These are phyloP conservation scores for Silurus asotus DNA, from an alignment of 2,113 vertebrate species.

Conservation along the genomic window DNA sequence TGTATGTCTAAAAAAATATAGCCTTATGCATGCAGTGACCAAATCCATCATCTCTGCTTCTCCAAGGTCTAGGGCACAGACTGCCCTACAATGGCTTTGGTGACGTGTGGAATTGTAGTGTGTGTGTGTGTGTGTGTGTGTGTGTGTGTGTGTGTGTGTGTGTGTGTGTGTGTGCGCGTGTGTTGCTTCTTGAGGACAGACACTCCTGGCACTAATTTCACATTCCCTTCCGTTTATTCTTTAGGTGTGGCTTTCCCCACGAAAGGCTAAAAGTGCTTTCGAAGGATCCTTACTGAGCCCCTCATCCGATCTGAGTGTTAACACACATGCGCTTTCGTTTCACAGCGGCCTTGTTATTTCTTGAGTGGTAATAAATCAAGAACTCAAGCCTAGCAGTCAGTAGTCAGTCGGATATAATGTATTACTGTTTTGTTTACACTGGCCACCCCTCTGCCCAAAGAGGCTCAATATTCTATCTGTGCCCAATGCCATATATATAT, in stretches of 20 bases:
- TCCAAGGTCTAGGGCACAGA: conserved; percentile 11
- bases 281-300: conserved; percentile 86
- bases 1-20: neutral
- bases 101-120: conserved; percentile 33
- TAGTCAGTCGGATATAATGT: conserved; percentile 74
- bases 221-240: conserved; percentile 89
- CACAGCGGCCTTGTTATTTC: conserved; percentile 77
- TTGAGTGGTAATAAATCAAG: conserved; percentile 62
- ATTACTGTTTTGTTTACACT: conserved; percentile 55
- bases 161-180: conserved; percentile 40
- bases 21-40: conserved; percentile 24
- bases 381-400: conserved; percentile 76
- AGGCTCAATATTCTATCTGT: conserved; percentile 21
- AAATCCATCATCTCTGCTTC: neutral
- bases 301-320: conserved; percentile 88
- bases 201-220: conserved; percentile 80
- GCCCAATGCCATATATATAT: neutral
- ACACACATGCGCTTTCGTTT: conserved; percentile 79
- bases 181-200: conserved; percentile 46
- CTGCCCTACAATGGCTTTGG: conserved; percentile 46
- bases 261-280: conserved; percentile 89
- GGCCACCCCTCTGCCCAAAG: conserved; percentile 54
- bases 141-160: conserved; percentile 57
- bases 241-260: conserved; percentile 91
- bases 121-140: conserved; percentile 56